Base-by-base conservation (phyloP, 1,140 invertebrate genomes). In the Heliconius nattereri region DNA sequence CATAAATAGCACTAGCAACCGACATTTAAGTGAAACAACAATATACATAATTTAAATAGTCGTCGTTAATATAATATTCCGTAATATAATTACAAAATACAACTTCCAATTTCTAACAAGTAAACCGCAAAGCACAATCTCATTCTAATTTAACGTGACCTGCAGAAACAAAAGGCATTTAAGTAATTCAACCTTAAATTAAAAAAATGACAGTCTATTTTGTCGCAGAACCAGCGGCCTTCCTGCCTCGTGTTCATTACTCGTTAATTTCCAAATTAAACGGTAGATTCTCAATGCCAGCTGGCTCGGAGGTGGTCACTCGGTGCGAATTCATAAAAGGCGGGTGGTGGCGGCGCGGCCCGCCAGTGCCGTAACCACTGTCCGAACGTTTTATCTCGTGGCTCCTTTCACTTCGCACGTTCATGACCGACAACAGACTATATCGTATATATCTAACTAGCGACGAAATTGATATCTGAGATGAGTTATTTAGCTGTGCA, bases 221-320 rank as follows among this genome's bases (percentile, higher is more conserved):
- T 92, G 90, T 92, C 86, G 87, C 89, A 88, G 90, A n/a, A 85
- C 86, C 78, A 80, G 87, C 91, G 93, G 92, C 93, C 92, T 93
- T 93, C 90, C 87, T 87, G 89, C 89, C 86, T 84, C 83, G 85
- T 80, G 81, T 85, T 84, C 84, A 88, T 92, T 93, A 92, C 87
- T 90, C 84, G 88, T 89, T 92, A 94, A 91, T 94, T 94, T 94
- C 91, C 91, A 93, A 89, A 93, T 94, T 93, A 94, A 92, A 91
- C 90, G 91, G 86, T 92, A 90, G 87, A 91, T 90, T 92, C 89
- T 94, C 93, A 94, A 94, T 94, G 93, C 91, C 93, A 91, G 82
- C 88, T 84, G 83, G 88, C 86, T 90, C 91, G 89, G 88, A 86
- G 91, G 91, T 91, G 90, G 91, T 88, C 89, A 86, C 79, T 80